Conservation (phyloP, 2,113 vertebrate genomes). For the Pelecanus crispus region DNA sequence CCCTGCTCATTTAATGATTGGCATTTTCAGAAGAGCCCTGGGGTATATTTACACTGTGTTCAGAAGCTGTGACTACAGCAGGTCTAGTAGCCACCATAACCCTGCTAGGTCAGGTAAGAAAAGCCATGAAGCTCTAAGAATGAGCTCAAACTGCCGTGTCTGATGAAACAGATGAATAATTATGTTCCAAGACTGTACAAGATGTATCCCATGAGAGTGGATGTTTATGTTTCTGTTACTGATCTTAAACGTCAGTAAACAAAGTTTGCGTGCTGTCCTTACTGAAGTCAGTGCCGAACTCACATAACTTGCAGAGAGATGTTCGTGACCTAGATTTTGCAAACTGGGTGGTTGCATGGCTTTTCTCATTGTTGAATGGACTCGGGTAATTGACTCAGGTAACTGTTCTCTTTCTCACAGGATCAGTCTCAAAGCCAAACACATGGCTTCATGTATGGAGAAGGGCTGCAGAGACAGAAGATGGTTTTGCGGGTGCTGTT, state of each 20-base stretch:
- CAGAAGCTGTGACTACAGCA: background rate
- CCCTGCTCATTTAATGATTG: background rate
- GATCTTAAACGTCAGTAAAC: background rate
- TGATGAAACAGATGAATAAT: background rate
- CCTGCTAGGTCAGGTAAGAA: background rate
- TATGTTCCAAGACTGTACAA: background rate
- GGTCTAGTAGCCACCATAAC: background rate
- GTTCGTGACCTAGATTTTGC: background rate
- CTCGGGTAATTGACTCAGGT: background rate
- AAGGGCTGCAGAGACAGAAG: background rate
- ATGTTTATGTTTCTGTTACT: background rate
- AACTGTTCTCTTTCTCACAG: background rate
- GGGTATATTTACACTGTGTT: background rate
- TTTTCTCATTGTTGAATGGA: background rate
- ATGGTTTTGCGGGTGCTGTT: background rate
- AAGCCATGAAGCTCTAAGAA: background rate
- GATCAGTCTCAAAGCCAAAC: background rate
- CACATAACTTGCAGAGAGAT: rapidly evolving
- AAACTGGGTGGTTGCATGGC: background rate
- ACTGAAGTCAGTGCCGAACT: background rate
- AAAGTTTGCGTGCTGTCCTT: background rate
- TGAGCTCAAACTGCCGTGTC: background rate
- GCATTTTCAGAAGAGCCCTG: background rate
- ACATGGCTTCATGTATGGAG: background rate
- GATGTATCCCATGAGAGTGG: background rate